phyloP scores from a whole-genome alignment of 2,797 vertebrate species.

The Crocidura indochinensis region DNA sequence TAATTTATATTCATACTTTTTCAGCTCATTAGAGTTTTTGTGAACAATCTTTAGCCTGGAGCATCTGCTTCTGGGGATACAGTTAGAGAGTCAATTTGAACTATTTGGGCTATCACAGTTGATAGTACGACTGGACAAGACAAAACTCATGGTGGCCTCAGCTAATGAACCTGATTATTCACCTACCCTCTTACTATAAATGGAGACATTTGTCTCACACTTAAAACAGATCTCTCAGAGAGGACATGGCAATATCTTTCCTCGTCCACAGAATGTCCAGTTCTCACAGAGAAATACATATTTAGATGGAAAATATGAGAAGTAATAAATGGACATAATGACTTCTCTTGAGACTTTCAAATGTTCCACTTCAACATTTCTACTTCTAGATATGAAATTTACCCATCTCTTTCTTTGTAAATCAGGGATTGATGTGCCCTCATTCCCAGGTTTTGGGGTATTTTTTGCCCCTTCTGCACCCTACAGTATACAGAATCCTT shows the following conservation, averaged over 20 bases:
- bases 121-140: background rate
- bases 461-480: too few species aligned
- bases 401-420: background rate
- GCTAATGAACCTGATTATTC: constrained; percentile 54
- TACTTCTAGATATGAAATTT: constrained; percentile 18
- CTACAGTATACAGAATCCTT: background rate
- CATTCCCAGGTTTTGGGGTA: too few species aligned
- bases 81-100: constrained; percentile 48
- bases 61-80: constrained; percentile 53
- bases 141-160: constrained; percentile 36
- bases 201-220: constrained; percentile 20
- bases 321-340: constrained; percentile 21
- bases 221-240: background rate
- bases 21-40: constrained; percentile 73
- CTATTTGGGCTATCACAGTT: constrained; percentile 54
- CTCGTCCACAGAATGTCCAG: background rate
- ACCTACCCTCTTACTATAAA: background rate
- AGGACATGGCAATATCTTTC: background rate
- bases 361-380: background rate
- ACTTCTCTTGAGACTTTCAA: constrained; percentile 11
- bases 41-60: constrained; percentile 56
- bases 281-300: background rate
- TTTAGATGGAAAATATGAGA: background rate
- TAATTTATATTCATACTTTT: constrained; percentile 78
- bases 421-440: background rate